Base-by-base conservation (phyloP, 2,888 invertebrate genomes). In the Crepidodera aurea region DNA sequence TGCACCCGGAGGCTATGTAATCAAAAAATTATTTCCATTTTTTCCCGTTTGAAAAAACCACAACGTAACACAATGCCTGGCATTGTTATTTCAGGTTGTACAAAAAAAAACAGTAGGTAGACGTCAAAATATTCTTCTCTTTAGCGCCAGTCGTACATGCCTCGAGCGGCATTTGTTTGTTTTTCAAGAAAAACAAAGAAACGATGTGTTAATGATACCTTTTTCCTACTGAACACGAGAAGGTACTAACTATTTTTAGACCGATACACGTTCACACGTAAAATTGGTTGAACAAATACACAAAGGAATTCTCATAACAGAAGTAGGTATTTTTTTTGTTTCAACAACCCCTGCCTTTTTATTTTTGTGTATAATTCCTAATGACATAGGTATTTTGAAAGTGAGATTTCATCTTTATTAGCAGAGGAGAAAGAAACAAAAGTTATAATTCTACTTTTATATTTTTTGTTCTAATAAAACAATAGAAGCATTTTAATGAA, bases 171-270 rank as follows among this genome's bases (percentile, higher is more conserved):
- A 12, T 48, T 60, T 60, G 48, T 54, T 60, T 55, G 44, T 32
- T 54, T 48, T 53, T 54, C 46, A 25, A 54, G 39, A 46, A 46
- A 60, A 60, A 60, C 46, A 60, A 60, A 60, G 60, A 48, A 60
- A 34, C 46, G 39, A 60, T 40, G 60, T 60, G 60, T 40, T 60
- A 60, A 60, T 60, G 39, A 48, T 54, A 60, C 60, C 60, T 50
- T 54, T 40, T 57, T 57, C 39, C 57, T 48, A 19, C 48, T 19
- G 57, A 57, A 48, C 57, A 50, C 57, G 54, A 13, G 39, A 50
- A 48, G 57, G 57, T 56, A 56, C 46, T n/a, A 34, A 57, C 25
- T 48, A 48, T 48, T 57, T 48, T 57, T 57, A 48, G 39, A 27
- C 39, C 25, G 57, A 46, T 56, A 46, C 54, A 29, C 32, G 56